phyloP scores from a whole-genome alignment of 2,113 vertebrate species.

The Thinocorus orbignyianus region DNA sequence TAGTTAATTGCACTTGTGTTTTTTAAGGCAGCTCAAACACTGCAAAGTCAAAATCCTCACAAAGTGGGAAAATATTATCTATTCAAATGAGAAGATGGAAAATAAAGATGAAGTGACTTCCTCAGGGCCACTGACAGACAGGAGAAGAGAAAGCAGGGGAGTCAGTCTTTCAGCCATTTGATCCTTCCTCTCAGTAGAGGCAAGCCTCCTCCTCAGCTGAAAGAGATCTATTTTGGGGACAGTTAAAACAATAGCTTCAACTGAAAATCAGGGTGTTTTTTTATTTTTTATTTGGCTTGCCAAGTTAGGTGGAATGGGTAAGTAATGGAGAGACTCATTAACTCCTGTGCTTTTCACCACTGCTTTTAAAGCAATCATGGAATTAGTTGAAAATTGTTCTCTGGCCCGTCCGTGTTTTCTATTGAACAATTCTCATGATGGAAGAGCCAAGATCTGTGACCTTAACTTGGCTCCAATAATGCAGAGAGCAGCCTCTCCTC shows the following conservation, averaged over 20 bases:
- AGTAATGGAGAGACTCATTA: slow-evolving; percentile 53
- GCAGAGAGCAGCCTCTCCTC: slow-evolving; percentile 27
- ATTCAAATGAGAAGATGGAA: slow-evolving; percentile 10
- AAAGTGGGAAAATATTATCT: not conserved
- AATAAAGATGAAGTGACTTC: slow-evolving; percentile 20
- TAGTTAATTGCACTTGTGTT: not conserved
- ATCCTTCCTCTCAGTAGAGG: not conserved
- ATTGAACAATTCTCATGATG: slow-evolving; percentile 5
- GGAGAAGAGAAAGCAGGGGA: not conserved
- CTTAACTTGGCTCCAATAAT: not conserved
- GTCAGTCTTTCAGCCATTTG: not conserved
- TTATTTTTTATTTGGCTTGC: not conserved
- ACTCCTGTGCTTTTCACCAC: slow-evolving; percentile 22
- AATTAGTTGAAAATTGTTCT: slow-evolving; percentile 57
- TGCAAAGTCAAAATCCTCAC: not conserved
- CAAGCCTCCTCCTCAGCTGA: not conserved
- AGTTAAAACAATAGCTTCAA: not conserved
- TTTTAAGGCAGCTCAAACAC: not conserved
- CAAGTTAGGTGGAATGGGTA: slow-evolving; percentile 18
- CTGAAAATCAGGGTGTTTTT: not conserved
- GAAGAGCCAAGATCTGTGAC: slow-evolving; percentile 22
- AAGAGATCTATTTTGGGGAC: not conserved
- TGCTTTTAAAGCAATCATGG: slow-evolving; percentile 13
- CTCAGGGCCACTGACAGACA: not conserved
- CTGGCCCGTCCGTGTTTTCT: slow-evolving; percentile 17